These are phyloP conservation scores for Tenthredo notha DNA, from an alignment of 2,888 invertebrate genomes.

Conservation along the genomic window DNA sequence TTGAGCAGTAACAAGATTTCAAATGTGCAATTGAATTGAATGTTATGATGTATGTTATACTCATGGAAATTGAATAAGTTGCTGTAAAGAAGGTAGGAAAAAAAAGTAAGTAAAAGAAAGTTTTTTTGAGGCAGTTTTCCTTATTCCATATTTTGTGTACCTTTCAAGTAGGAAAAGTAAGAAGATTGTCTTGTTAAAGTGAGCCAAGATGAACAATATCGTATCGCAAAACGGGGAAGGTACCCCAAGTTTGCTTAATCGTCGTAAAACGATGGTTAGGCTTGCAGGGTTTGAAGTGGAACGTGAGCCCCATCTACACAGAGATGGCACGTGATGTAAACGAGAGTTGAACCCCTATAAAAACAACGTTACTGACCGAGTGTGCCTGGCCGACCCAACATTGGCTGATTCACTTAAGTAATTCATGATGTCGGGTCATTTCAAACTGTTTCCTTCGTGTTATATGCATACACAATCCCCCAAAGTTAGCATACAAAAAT, in stretches of 20 bases:
- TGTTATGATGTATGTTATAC: neutral
- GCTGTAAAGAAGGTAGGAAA: neutral
- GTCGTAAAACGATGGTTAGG: neutral
- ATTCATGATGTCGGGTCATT: neutral
- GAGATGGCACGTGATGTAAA: slow-evolving; percentile 13
- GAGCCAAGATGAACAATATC: slow-evolving; percentile 8
- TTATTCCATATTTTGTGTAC: neutral
- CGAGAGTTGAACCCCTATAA: neutral
- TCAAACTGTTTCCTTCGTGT: neutral
- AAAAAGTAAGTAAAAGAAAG: neutral
- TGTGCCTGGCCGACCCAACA: neutral
- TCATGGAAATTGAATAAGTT: neutral
- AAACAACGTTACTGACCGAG: slow-evolving; percentile 14
- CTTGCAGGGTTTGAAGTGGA: slow-evolving; percentile 5
- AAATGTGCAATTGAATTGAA: neutral
- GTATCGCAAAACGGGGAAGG: neutral
- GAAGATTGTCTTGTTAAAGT: neutral
- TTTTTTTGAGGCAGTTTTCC: neutral
- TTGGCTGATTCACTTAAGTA: slow-evolving; percentile 8
- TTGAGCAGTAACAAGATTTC: neutral
- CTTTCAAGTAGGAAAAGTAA: neutral
- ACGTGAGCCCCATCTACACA: slow-evolving; percentile 10
- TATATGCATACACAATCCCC: neutral
- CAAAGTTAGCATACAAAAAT: neutral
- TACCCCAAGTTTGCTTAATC: slow-evolving; percentile 28